A percentile compares a stretch with the other conserved stretches of the same genome.
Evolutionary conservation across 2,113 vertebrate genomes (phyloP).

Genomic region (Sinocyclocheilus anophthalmus): DNA sequence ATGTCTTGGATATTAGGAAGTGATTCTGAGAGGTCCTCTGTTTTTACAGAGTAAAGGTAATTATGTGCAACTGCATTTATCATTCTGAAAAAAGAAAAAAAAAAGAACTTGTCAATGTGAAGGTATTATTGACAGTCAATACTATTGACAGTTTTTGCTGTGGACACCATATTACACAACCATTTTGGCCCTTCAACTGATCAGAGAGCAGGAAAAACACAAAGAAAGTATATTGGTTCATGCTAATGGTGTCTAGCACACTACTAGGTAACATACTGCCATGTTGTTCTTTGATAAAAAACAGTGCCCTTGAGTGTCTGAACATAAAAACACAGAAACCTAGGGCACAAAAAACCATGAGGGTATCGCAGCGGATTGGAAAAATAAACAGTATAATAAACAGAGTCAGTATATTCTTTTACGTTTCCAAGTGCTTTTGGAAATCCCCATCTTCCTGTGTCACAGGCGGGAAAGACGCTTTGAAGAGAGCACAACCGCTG

Average conservation of each 20-base stretch:
- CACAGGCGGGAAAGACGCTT: conserved; percentile 80
- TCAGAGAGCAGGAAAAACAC: neutral
- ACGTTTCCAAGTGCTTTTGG: conserved; percentile 83
- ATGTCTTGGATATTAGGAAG: conserved; percentile 84
- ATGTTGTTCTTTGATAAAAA: neutral
- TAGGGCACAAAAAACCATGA: neutral
- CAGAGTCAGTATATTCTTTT: conserved; percentile 33
- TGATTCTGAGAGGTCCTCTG: conserved; percentile 81
- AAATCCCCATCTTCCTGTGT: conserved; percentile 79
- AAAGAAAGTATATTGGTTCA: neutral
- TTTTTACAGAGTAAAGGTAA: conserved; percentile 73
- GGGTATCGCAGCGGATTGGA: neutral
- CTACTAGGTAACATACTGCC: neutral
- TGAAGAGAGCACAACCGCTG: conserved; percentile 83
- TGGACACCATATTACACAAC: neutral
- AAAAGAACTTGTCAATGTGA: neutral
- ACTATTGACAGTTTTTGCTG: neutral
- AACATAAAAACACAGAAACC: neutral
- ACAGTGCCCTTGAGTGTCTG: neutral
- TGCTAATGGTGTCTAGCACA: conserved; percentile 1
- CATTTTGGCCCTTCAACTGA: neutral
- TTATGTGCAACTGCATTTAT: conserved; percentile 64
- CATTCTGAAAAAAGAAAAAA: conserved; percentile 59
- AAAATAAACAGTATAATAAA: neutral
- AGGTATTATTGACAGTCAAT: neutral